phyloP scores from a whole-genome alignment of 2,113 vertebrate species.

The Catagonus wagneri region DNA sequence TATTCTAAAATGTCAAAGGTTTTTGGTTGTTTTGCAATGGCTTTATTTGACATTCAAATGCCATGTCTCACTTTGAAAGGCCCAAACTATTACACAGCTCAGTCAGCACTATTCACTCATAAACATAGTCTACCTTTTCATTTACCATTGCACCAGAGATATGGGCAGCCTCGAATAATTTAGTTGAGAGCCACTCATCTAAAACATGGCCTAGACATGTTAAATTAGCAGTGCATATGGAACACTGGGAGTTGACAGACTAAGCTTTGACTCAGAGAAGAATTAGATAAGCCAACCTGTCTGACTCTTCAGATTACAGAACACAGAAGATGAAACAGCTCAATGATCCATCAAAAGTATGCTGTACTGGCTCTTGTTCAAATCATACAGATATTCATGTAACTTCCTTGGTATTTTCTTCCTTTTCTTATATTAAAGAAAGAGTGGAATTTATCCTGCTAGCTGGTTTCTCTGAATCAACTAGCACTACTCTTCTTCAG shows the following conservation, averaged over 20 bases:
- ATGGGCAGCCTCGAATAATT: neutral
- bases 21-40: neutral
- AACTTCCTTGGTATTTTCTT: neutral
- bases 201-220: neutral
- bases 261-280: neutral
- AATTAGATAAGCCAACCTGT: neutral
- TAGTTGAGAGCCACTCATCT: neutral
- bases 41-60: neutral
- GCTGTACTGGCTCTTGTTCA: neutral
- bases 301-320: neutral
- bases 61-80: neutral
- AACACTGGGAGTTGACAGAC: neutral
- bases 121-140: conserved; percentile 42
- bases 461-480: neutral
- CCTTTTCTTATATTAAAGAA: neutral
- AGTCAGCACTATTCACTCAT: neutral
- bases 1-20: conserved; percentile 19
- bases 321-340: neutral
- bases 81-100: neutral
- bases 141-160: neutral
- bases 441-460: neutral
- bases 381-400: neutral
- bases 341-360: neutral
- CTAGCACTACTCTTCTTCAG: neutral
- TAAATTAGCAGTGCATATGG: neutral